phyloP scores from a whole-genome alignment of 1,140 invertebrate genomes.

The Nasonia longicornis region DNA sequence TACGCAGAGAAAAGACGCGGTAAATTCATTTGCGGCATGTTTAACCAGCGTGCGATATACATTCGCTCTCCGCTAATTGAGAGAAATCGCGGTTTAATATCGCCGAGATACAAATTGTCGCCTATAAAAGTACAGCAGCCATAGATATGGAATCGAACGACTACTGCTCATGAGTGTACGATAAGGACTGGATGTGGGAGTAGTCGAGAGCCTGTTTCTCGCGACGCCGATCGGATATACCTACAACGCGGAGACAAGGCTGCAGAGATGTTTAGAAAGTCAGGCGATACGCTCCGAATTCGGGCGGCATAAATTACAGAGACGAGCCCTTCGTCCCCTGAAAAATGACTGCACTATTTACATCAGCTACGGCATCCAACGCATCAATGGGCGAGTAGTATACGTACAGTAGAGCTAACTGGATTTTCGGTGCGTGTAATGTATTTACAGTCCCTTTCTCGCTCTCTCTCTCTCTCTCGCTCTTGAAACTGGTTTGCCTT shows the following conservation, averaged over 20 bases:
- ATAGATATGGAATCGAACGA: neutral
- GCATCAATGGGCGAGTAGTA: neutral
- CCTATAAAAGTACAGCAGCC: neutral
- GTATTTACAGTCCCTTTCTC: neutral
- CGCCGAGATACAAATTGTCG: neutral
- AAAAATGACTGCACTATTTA: neutral
- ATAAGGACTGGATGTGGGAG: neutral
- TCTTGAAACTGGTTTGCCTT: conserved; percentile 44
- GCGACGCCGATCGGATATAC: neutral
- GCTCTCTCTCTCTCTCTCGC: neutral
- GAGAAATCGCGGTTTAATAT: neutral
- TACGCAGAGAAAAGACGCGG: neutral
- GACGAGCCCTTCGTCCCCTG: neutral
- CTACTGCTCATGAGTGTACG: neutral
- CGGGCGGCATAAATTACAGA: neutral
- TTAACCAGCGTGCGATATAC: too few species aligned
- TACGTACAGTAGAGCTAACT: conserved; percentile 14
- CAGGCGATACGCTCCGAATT: neutral
- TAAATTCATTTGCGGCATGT: too few species aligned
- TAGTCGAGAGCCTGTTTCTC: too few species aligned
- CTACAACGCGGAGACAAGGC: neutral
- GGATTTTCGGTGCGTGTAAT: conserved; percentile 29
- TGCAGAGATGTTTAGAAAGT: neutral
- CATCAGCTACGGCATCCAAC: neutral
- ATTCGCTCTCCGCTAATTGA: neutral